Evolutionary conservation across 2,113 vertebrate genomes (phyloP), one percentile per base, ranked within the genome.

Genomic region (Mus musculus): DNA sequence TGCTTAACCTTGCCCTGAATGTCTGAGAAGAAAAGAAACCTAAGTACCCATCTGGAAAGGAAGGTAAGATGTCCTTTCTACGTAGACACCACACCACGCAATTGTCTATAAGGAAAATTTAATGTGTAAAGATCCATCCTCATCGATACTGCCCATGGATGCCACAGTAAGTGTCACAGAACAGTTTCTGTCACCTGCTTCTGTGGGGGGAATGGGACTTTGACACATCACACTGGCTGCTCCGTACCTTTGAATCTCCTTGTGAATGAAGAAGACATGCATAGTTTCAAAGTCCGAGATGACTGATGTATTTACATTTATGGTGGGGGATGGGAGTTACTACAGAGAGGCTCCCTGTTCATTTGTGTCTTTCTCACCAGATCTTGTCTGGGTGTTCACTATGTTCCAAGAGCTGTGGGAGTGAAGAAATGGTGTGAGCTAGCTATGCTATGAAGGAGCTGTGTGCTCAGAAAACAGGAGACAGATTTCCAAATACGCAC

Each of bases 161-260:
- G 3, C 17, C 24, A 56, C 28, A 63, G 4, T 2, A 3, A 30
- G 11, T 8, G 14, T 61, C 6, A 3, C 1, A 0, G 7, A n/a
- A 61, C 36, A 11, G n/a, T 24, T 17, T 39, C 22, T 2, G 22
- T 2, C 28, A 10, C 86, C 19, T 2, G 1, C n/a, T 56, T 77
- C 8, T 49, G 36, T 36, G 49, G 5, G 9, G 22, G 12, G 4
- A 9, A 2, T 1, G 36, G 67, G 13, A 42, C 77, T 75, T 56
- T 7, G 42, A 13, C 75, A 90, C 80, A 22, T 49, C n/a, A n/a
- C 39, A 2, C 33, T 52, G n/a, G 36, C 89, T 36, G 16, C 59
- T 33, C 52, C 12, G 13, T 78, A 5, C 80, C 54, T 75, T 95
- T 69, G 69, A 90, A 69, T n/a, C 46, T 78, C 54, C 75, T 52